Percentiles rank a stretch among this genome's conserved stretches.
These are phyloP conservation scores for Aeoliscus strigatus DNA, from an alignment of 2,797 vertebrate species.

Conservation along the genomic window DNA sequence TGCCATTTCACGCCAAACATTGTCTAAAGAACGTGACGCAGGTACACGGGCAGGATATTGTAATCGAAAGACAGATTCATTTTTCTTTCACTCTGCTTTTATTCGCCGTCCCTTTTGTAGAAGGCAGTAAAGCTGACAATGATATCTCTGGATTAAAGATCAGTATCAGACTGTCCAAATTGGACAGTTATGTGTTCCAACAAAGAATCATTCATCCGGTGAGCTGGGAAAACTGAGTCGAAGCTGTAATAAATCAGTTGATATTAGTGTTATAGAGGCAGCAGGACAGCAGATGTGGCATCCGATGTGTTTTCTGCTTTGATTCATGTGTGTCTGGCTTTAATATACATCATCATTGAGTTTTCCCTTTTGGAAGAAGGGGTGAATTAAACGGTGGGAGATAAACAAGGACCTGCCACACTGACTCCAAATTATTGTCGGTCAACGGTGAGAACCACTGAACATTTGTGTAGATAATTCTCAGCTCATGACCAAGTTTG, in stretches of 20 bases:
- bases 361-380: too few relatives aligned
- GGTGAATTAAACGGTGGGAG: too few relatives aligned
- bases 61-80: conserved; percentile 28
- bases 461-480: too few relatives aligned
- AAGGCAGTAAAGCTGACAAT: conserved; percentile 27
- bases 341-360: conserved; percentile 7
- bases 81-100: conserved; percentile 15
- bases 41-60: too few relatives aligned
- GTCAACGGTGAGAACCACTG: too few relatives aligned
- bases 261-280: conserved; percentile 9
- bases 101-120: conserved; percentile 12
- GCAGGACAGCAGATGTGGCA: conserved; percentile 1
- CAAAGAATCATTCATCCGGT: conserved; percentile 23
- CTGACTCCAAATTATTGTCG: too few relatives aligned
- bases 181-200: conserved; percentile 17
- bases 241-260: conserved; percentile 40
- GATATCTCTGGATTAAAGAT: conserved; percentile 44
- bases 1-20: too few relatives aligned
- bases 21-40: too few relatives aligned
- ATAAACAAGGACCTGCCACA: too few relatives aligned
- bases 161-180: conserved; percentile 38
- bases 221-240: too few relatives aligned
- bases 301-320: conserved; percentile 5
- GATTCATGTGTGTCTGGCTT: conserved; percentile 2
- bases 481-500: too few relatives aligned